phyloP scores from a whole-genome alignment of 2,888 invertebrate genomes.

The Lithosia quadra region DNA sequence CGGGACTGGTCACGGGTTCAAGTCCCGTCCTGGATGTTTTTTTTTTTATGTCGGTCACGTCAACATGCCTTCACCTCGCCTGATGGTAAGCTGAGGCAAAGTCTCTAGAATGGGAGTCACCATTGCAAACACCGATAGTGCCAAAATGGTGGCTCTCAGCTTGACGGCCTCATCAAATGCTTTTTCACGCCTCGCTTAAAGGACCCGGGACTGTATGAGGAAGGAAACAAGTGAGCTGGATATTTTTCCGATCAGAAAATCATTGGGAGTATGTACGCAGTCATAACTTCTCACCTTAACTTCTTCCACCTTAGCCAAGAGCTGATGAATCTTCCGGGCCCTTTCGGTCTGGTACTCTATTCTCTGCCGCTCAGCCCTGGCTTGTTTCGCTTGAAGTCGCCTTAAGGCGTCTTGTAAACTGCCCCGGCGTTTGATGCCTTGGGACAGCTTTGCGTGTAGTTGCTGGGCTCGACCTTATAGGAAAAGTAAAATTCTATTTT shows the following conservation, averaged over 20 bases:
- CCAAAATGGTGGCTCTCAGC: too few relatives aligned
- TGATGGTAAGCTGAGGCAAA: not conserved
- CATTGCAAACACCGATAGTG: too few relatives aligned
- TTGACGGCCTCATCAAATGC: not conserved
- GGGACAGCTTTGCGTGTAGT: constrained; percentile 97
- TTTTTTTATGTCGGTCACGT: not conserved
- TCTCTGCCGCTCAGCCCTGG: constrained; percentile 95
- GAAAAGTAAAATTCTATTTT: not conserved
- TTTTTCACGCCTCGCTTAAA: not conserved
- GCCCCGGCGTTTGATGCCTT: constrained; percentile 94
- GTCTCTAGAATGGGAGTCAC: too few relatives aligned
- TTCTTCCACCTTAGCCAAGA: constrained; percentile 94
- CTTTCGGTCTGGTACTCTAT: constrained; percentile 94
- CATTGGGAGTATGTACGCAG: not conserved
- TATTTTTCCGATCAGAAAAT: too few relatives aligned
- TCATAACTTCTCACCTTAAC: constrained; percentile 83
- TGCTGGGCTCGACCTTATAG: constrained; percentile 93
- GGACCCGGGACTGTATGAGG: not conserved
- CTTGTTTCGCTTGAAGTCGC: constrained; percentile 95
- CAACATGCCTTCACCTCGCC: not conserved
- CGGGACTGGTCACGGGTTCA: too few relatives aligned
- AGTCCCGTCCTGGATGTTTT: too few relatives aligned
- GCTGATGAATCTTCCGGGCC: constrained; percentile 93
- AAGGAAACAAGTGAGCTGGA: too few relatives aligned
- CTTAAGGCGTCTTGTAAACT: constrained; percentile 93